These are phyloP conservation scores for Thalassaphorura encarpata DNA, from an alignment of 1,140 invertebrate genomes.

Conservation along the genomic window DNA sequence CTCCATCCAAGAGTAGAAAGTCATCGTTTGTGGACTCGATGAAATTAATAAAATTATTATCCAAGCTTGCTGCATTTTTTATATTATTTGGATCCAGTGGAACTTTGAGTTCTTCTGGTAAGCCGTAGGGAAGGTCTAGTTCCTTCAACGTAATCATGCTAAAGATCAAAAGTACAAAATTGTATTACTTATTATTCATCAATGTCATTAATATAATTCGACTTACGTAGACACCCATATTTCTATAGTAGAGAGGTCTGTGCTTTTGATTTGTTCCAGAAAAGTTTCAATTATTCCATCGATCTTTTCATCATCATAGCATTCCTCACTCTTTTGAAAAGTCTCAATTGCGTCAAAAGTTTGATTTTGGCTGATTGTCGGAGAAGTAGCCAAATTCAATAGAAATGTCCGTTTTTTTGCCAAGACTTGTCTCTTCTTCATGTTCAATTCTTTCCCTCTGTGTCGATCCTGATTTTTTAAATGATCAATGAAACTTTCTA, in stretches of 20 bases:
- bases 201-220: background rate
- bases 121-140: constrained; percentile 18
- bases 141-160: background rate
- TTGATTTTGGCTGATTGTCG: background rate
- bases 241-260: background rate
- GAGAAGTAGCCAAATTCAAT: background rate
- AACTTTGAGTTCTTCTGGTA: constrained; percentile 11
- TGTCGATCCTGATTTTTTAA: background rate
- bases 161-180: background rate
- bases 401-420: background rate
- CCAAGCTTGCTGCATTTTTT: background rate
- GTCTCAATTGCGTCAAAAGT: background rate
- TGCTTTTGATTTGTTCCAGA: background rate
- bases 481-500: background rate
- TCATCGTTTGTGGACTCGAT: constrained; percentile 16
- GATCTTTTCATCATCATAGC: background rate
- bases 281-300: background rate
- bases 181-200: background rate
- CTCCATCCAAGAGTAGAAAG: constrained; percentile 27
- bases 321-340: no score
- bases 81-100: background rate
- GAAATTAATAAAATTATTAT: constrained; percentile 7
- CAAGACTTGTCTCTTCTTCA: background rate
- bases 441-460: background rate
- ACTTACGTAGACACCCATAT: background rate